Evolutionary conservation across 1,140 invertebrate genomes (phyloP).

Genomic region (Ooceraea biroi): DNA sequence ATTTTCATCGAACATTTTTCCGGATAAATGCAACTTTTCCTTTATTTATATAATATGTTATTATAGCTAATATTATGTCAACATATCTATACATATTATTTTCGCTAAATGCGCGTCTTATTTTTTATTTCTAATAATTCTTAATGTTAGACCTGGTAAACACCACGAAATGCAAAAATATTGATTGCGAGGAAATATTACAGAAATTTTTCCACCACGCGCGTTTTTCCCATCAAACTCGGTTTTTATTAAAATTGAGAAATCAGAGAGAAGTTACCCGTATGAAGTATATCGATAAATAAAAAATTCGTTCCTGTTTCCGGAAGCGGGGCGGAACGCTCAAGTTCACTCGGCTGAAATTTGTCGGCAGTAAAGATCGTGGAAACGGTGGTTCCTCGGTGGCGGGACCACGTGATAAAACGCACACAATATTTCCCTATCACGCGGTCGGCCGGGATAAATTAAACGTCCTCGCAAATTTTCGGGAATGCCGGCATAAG

Average conservation of each 20-base stretch:
- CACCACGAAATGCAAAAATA: not conserved
- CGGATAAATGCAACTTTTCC: not conserved
- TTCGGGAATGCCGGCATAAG: constrained; percentile 36
- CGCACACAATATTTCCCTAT: constrained; percentile 56
- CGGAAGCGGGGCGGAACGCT: constrained; percentile 9
- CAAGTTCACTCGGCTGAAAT: constrained; percentile 15
- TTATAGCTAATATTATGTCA: not conserved
- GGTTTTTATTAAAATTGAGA: not conserved
- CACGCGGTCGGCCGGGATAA: constrained; percentile 45
- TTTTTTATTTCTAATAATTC: not conserved
- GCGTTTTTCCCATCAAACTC: too few relatives aligned
- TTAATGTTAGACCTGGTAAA: not conserved
- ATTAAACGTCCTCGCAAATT: constrained; percentile 59
- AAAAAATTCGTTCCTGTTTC: not conserved
- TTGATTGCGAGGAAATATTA: not conserved
- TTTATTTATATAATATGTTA: too few relatives aligned
- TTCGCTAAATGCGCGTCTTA: too few relatives aligned
- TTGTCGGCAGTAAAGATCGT: constrained; percentile 27
- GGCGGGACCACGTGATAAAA: constrained; percentile 36
- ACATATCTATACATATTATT: too few relatives aligned
- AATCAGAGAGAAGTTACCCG: not conserved
- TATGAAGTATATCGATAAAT: not conserved
- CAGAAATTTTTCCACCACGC: too few relatives aligned
- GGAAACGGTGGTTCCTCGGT: constrained; percentile 16
- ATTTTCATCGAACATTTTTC: not conserved